A percentile compares a stretch with the other conserved stretches of the same genome.
phyloP scores from a whole-genome alignment of 2,888 invertebrate species.

The Drosophila colorata region DNA sequence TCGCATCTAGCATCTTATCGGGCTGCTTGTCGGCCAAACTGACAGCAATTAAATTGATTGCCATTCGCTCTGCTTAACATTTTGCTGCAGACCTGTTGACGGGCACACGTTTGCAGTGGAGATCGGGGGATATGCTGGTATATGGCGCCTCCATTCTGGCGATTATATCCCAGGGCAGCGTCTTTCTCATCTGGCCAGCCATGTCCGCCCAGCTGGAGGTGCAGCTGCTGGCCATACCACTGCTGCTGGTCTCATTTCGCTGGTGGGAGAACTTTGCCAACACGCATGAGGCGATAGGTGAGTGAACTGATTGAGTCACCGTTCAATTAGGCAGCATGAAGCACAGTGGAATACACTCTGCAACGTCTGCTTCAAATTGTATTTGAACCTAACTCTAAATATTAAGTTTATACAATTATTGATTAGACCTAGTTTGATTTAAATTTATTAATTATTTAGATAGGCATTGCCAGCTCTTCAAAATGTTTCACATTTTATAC shows the following conservation, averaged over 20 bases:
- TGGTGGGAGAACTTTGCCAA: constrained; percentile 95
- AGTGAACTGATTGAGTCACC: constrained; percentile 30
- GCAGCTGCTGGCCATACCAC: constrained; percentile 88
- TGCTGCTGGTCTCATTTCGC: constrained; percentile 90
- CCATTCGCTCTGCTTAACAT: constrained; percentile 36
- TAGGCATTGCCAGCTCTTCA: too few relatives aligned
- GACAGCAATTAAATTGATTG: constrained; percentile 79
- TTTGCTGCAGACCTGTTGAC: constrained; percentile 74
- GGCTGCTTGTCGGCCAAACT: constrained; percentile 28
- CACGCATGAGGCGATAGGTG: constrained; percentile 75
- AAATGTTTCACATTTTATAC: background rate
- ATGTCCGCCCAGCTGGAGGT: constrained; percentile 86
- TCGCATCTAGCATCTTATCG: constrained; percentile 57
- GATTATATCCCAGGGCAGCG: constrained; percentile 88
- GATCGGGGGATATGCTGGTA: constrained; percentile 61
- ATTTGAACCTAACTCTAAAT: too few relatives aligned
- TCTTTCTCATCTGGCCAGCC: constrained; percentile 90
- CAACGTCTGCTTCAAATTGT: too few relatives aligned
- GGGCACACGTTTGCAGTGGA: constrained; percentile 72
- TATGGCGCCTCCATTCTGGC: constrained; percentile 85
- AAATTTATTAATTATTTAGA: too few relatives aligned
- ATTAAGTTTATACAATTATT: too few relatives aligned
- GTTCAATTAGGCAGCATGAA: background rate
- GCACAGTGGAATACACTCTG: background rate
- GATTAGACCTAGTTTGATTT: too few relatives aligned